Conservation (phyloP, 2,888 invertebrate genomes). For the Ennomos fuscantarius region DNA sequence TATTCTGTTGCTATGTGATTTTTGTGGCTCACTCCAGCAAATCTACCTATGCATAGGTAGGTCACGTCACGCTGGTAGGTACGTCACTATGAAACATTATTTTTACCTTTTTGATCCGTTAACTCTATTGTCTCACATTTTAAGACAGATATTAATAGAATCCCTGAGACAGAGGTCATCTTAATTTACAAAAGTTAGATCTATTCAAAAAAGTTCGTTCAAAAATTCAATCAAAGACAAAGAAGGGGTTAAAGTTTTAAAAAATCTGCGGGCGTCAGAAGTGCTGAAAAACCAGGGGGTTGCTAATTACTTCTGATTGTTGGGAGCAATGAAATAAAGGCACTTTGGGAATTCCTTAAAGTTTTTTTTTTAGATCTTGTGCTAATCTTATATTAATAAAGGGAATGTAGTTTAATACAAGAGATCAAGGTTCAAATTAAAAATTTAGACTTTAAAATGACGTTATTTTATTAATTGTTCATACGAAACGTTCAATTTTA, state of each 20-base stretch:
- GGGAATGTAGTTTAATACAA: constrained; percentile 29
- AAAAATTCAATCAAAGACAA: constrained; percentile 50
- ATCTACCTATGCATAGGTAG: background rate
- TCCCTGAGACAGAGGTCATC: constrained; percentile 50
- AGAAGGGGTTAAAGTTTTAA: constrained; percentile 62
- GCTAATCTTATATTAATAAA: constrained; percentile 54
- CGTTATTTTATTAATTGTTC: no score
- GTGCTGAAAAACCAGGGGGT: constrained; percentile 30
- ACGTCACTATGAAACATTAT: constrained; percentile 8
- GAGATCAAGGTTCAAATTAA: background rate
- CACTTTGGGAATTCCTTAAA: constrained; percentile 67
- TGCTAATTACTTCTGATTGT: constrained; percentile 78
- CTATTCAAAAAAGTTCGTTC: constrained; percentile 17
- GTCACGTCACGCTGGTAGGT: no score
- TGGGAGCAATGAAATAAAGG: constrained; percentile 67
- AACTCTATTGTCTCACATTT: constrained; percentile 33
- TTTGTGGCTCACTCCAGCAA: no score
- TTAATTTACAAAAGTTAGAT: constrained; percentile 45
- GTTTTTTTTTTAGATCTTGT: constrained; percentile 55
- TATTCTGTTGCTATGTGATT: no score
- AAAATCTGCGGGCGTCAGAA: constrained; percentile 59
- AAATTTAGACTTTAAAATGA: background rate
- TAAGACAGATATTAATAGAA: constrained; percentile 61
- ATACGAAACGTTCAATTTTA: no score
- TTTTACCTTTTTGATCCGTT: constrained; percentile 16